Base-by-base conservation (phyloP, 64 coral and sea anemone genomes). In the Catalaphyllia jardinei region DNA sequence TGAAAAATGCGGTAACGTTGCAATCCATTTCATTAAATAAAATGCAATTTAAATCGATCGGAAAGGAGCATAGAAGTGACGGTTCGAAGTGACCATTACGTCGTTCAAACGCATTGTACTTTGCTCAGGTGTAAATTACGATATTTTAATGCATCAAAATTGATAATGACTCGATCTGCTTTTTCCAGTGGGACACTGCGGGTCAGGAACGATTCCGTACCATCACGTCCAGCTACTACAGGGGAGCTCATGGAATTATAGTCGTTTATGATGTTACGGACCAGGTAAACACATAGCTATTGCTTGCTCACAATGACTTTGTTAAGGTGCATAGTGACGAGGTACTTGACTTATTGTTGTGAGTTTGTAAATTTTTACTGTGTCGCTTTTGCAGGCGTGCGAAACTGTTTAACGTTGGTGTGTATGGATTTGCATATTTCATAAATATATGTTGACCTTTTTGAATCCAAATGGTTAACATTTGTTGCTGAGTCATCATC, bases 241-340 rank as follows among this genome's bases (percentile, higher is more conserved):
- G 96, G 19, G 96, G 96, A 10, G 96, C 96, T 6, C 92, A 98
- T 65, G 96, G 96, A 33, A 97, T 97, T 54, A 97, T 97, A 38
- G 95, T 97, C 24, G 95, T 97, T 80, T 97, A 97, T 64, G 96
- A 98, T 89, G 96, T 98, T 83, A 98, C 96, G 52, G 96, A 98
- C 54, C 96, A 98, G 93, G 96, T 98, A 90, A 46, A 77, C 10
- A n/a, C 42, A 46, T 6, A 25, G 4, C 9, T 10, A 69, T 25
- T 24, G 22, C 22, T 69, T n/a, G 24, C 65, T 69, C 65, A n/a
- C 25, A 69, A 69, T 69, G 65, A 69, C 65, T 69, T 69, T 69
- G 10, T 69, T 27, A 65, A 69, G 65, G 22, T 69, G 22, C 10
- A 69, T n/a, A 69, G 25, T 69, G 65, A 57, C 25, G 42, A 46